Evolutionary conservation across 2,888 invertebrate species (phyloP), one percentile per base, ranked within the genome.

Genomic region (Dexiosoma caninum): DNA sequence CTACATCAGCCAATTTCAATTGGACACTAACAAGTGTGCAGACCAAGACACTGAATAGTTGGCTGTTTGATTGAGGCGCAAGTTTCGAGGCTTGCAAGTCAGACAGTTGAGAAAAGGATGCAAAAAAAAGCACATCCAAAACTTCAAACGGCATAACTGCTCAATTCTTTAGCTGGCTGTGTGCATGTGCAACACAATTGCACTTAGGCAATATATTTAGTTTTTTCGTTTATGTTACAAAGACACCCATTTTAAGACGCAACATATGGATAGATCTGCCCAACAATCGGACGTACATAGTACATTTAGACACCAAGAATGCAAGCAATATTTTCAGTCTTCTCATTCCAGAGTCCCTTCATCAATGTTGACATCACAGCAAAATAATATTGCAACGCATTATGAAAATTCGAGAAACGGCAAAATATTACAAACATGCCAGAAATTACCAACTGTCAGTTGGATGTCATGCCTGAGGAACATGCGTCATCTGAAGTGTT

Each of bases 361-460:
- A 60, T 23, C 19, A 71, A 77, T 60, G 81, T 67, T 79, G 70
- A 66, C 74, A 76, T 80, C 76, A 77, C 37, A 74, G 72, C 64
- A 78, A 81, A 78, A 81, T 83, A 82, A 83, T 83, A 74, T 79
- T 51, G 81, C 78, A 82, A 81, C 81, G 77, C 19, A 67, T 42
- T 23, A 46, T 30, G 6, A 69, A 62, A 51, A 67, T 40, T 64
- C 53, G 10, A 55, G 7, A 64, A 55, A 44, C 30, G 5, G 51
- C 23, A 51, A 32, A 37, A 83, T 82, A 87, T 87, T 87, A 85
- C 86, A 86, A 86, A 87, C 87, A 88, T 88, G 87, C 88, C 87
- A 86, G 86, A 87, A 88, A 88, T 88, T 87, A 87, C 88, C 87
- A 88, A 88, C 87, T 88, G 88, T 87, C 88, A 88, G 88, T 88